These are phyloP conservation scores for Andrena haemorrhoa DNA, from an alignment of 2,888 invertebrate species.

Conservation along the genomic window DNA sequence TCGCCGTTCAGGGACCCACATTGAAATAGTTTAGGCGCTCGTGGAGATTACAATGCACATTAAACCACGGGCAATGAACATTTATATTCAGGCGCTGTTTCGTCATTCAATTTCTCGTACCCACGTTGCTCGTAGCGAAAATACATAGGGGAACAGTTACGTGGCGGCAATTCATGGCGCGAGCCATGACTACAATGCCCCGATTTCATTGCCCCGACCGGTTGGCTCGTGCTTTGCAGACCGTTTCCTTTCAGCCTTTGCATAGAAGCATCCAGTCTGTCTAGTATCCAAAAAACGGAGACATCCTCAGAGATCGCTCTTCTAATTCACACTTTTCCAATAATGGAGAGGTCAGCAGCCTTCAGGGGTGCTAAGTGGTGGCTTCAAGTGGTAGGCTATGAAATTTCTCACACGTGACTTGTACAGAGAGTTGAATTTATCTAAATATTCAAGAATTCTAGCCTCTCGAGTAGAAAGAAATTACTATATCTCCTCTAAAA, in stretches of 20 bases:
- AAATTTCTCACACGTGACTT: too few species aligned
- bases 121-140: constrained; percentile 51
- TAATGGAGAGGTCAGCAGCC: background rate
- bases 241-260: constrained; percentile 9
- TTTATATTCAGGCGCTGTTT: constrained; percentile 58
- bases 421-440: too few species aligned
- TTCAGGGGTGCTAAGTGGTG: background rate
- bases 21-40: constrained; percentile 28
- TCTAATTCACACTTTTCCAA: background rate
- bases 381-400: too few species aligned
- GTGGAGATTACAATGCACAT: constrained; percentile 33
- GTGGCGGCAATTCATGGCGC: constrained; percentile 47
- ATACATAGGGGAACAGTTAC: constrained; percentile 50
- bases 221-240: background rate
- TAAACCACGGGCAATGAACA: constrained; percentile 37
- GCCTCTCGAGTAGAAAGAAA: too few species aligned
- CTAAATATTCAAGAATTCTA: too few species aligned
- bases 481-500: too few species aligned
- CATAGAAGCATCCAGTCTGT: background rate
- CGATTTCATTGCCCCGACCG: constrained; percentile 35
- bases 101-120: constrained; percentile 60
- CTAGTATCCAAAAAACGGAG: background rate
- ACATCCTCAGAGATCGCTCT: background rate
- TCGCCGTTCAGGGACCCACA: background rate
- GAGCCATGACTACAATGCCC: constrained; percentile 45